phyloP scores from a whole-genome alignment of 2,797 vertebrate genomes.

The Dromococcyx pavoninus region DNA sequence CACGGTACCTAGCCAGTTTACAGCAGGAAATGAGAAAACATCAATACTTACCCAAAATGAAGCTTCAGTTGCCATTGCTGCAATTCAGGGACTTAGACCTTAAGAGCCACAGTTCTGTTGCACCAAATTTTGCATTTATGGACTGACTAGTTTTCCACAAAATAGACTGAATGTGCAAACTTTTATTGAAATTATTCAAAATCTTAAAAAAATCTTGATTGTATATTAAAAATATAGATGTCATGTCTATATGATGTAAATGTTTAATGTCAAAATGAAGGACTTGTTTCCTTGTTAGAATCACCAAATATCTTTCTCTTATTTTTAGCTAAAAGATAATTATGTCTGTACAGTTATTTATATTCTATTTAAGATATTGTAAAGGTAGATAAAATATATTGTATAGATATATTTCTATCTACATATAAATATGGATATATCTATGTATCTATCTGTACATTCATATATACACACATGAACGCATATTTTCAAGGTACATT shows the following conservation, averaged over 20 bases:
- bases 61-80: background rate
- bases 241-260: background rate
- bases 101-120: background rate
- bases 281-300: background rate
- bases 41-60: background rate
- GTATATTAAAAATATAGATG: background rate
- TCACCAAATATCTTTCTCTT: background rate
- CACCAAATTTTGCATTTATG: background rate
- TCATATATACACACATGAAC: fast-evolving
- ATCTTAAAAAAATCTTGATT: background rate
- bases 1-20: background rate
- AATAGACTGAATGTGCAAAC: background rate
- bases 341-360: background rate
- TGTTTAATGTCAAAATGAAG: background rate
- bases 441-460: background rate
- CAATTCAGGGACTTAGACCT: background rate
- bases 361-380: background rate
- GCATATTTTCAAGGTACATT: background rate
- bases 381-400: background rate
- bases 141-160: background rate
- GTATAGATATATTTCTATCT: background rate
- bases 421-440: background rate
- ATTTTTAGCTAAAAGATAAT: background rate
- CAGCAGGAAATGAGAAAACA: background rate
- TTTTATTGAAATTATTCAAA: background rate